These are phyloP conservation scores for Halichoerus grypus DNA, from an alignment of 2,113 vertebrate species.

Conservation along the genomic window DNA sequence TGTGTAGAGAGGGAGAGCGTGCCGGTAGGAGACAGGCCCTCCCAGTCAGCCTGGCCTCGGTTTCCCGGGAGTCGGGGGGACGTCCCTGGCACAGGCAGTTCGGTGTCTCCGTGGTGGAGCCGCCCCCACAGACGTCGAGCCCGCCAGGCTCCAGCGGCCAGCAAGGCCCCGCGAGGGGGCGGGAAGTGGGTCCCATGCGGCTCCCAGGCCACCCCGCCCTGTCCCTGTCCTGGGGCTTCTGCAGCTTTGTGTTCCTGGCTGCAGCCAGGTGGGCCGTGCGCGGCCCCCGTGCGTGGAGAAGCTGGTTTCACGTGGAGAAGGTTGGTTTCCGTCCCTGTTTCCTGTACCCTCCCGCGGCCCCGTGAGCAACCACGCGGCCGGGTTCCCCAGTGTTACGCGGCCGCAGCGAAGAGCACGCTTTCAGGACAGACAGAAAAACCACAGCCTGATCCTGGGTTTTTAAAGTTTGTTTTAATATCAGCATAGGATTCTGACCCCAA, in stretches of 20 bases:
- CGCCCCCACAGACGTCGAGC: background rate
- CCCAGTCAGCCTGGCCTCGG: background rate
- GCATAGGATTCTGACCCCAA: rapidly evolving
- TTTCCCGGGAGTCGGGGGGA: background rate
- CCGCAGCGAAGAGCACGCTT: background rate
- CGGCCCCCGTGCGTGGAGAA: no score
- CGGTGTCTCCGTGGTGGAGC: rapidly evolving
- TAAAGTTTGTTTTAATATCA: background rate
- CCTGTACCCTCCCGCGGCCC: no score
- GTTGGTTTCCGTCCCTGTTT: no score
- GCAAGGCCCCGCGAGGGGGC: background rate
- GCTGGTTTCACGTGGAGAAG: no score
- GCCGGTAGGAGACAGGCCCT: background rate
- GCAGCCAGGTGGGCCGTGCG: background rate
- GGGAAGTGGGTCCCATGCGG: no score
- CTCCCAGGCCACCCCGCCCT: no score
- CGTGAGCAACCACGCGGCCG: no score
- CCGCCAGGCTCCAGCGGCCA: background rate
- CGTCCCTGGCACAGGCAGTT: background rate
- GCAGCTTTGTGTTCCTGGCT: no score
- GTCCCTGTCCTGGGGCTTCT: no score
- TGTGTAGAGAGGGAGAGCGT: rapidly evolving
- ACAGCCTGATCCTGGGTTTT: background rate
- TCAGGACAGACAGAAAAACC: background rate
- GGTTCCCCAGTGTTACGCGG: no score